These are phyloP conservation scores for Seladonia tumulorum DNA, from an alignment of 2,888 invertebrate species.

Conservation along the genomic window DNA sequence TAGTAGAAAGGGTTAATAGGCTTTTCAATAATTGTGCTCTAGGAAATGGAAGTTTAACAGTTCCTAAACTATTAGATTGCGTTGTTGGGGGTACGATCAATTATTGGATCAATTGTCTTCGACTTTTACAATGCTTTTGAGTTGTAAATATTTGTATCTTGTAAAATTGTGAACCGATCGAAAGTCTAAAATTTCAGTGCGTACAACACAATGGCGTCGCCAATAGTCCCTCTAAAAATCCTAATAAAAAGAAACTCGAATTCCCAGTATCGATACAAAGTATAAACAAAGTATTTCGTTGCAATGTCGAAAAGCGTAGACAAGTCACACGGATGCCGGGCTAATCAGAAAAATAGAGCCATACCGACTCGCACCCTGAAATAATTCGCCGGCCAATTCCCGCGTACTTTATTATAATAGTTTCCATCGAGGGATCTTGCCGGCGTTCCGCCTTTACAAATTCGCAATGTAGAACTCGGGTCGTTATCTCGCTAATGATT, in stretches of 20 bases:
- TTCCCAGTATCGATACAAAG: not conserved
- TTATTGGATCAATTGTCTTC: too few species aligned
- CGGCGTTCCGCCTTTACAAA: not conserved
- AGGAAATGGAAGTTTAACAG: too few species aligned
- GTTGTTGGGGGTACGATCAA: too few species aligned
- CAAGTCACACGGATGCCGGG: not conserved
- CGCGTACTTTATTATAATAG: not conserved
- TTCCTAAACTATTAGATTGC: too few species aligned
- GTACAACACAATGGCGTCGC: too few species aligned
- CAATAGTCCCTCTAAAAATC: not conserved
- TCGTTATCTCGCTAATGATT: not conserved
- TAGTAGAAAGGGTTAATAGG: too few species aligned
- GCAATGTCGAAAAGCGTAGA: not conserved
- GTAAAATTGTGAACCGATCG: too few species aligned
- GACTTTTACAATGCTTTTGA: too few species aligned
- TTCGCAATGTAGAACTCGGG: not conserved
- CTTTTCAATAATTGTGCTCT: too few species aligned
- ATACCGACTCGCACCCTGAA: not conserved
- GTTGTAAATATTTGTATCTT: too few species aligned
- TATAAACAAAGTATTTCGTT: not conserved
- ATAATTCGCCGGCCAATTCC: not conserved
- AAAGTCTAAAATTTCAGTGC: too few species aligned
- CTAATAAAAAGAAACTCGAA: not conserved
- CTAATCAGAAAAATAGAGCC: not conserved
- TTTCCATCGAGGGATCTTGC: not conserved